phyloP scores from a whole-genome alignment of 2,113 vertebrate species.

The Stomatorhinus ivindoensis region DNA sequence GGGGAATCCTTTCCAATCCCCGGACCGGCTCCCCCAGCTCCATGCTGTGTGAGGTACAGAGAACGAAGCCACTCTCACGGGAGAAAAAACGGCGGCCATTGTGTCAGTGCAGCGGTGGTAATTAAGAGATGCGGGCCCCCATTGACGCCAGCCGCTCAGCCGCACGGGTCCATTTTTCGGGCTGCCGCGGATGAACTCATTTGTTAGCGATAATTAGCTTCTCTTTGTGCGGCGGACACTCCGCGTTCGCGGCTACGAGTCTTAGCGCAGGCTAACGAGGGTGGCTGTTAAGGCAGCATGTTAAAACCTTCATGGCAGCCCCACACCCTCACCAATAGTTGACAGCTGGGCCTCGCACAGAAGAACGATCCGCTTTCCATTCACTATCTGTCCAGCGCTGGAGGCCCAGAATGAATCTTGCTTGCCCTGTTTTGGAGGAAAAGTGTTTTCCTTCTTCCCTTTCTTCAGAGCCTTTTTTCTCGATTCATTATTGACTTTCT shows the following conservation, averaged over 20 bases:
- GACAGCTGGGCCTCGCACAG: slow-evolving; percentile 2
- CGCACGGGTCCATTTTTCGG: not conserved
- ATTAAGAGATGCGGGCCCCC: not conserved
- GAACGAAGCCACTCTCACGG: slow-evolving; percentile 1
- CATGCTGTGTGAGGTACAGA: not conserved
- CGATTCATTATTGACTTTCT: not conserved
- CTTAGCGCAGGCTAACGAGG: slow-evolving; percentile 12
- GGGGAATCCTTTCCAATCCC: slow-evolving; percentile 4
- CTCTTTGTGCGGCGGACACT: slow-evolving; percentile 5
- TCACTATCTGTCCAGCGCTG: not conserved
- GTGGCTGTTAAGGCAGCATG: slow-evolving; percentile 8
- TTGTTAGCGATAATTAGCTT: slow-evolving; percentile 17
- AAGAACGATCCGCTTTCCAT: slow-evolving; percentile 1
- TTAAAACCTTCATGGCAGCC: slow-evolving; percentile 15
- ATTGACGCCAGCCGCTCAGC: not conserved
- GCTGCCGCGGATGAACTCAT: slow-evolving; percentile 11
- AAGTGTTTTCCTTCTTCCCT: not conserved
- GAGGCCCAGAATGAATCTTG: not conserved
- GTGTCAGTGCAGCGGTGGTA: not conserved
- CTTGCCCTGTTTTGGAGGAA: not conserved
- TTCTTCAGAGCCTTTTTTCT: not conserved
- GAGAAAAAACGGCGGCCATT: not conserved
- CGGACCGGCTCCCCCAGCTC: not conserved
- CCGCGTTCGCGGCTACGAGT: not conserved
- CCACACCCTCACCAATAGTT: not conserved